Conservation (phyloP, 2,113 vertebrate genomes). For the Oriolus oriolus region DNA sequence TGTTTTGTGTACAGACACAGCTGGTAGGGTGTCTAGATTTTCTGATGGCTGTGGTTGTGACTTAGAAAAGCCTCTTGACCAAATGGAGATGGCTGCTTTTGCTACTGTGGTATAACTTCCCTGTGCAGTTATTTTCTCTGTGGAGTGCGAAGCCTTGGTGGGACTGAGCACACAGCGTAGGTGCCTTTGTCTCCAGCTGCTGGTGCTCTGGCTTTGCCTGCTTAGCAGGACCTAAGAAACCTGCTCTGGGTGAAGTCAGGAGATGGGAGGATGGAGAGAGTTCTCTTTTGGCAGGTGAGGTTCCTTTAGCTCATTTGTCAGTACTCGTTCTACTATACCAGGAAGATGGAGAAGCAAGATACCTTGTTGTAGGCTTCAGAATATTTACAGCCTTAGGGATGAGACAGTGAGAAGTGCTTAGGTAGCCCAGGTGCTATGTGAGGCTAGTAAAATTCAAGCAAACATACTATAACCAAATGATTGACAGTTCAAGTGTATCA, state of each 20-base stretch:
- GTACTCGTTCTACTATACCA: not conserved
- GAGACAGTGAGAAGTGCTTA: not conserved
- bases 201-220: not conserved
- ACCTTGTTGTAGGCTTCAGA: not conserved
- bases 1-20: not conserved
- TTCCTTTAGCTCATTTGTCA: not conserved
- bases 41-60: not conserved
- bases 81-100: not conserved
- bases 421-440: not conserved
- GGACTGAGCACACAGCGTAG: accelerated
- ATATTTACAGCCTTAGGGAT: not conserved
- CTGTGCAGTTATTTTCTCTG: not conserved
- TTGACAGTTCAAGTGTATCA: not conserved
- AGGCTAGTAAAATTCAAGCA: not conserved
- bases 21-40: not conserved
- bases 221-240: not conserved
- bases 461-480: not conserved
- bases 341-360: not conserved
- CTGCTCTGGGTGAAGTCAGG: not conserved
- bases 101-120: not conserved
- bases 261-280: not conserved
- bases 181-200: not conserved
- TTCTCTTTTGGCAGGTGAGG: not conserved
- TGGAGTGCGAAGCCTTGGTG: accelerated
- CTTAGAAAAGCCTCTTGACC: not conserved